Conservation (phyloP, 2,113 vertebrate genomes). For the Cervus canadensis region DNA sequence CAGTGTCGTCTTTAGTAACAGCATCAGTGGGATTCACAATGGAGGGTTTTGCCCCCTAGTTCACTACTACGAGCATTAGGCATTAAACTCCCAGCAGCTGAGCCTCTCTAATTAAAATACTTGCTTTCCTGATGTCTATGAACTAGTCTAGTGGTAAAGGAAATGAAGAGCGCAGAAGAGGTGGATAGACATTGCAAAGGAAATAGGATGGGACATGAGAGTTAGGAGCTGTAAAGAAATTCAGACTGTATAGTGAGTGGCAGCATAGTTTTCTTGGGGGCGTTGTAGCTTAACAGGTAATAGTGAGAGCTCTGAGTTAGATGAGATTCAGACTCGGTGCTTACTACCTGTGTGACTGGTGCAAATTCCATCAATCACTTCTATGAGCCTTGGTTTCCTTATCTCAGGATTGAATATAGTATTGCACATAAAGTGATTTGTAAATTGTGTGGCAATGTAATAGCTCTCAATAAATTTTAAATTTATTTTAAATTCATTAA, state of each 20-base stretch:
- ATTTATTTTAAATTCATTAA: background rate
- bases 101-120: background rate
- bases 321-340: background rate
- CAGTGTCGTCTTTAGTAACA: background rate
- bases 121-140: background rate
- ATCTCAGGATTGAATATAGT: background rate
- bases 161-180: background rate
- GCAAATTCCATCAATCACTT: background rate
- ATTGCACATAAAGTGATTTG: background rate
- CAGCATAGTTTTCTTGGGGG: background rate
- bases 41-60: background rate
- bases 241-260: background rate
- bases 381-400: background rate
- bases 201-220: background rate
- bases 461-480: background rate
- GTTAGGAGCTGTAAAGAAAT: background rate
- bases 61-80: background rate
- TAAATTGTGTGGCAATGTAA: background rate
- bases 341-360: background rate
- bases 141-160: background rate
- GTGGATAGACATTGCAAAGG: background rate
- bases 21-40: background rate
- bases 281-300: fast-evolving
- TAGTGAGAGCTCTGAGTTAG: background rate
- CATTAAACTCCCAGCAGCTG: background rate